Conservation (phyloP, 1,140 invertebrate genomes). For the Grapholita molesta region DNA sequence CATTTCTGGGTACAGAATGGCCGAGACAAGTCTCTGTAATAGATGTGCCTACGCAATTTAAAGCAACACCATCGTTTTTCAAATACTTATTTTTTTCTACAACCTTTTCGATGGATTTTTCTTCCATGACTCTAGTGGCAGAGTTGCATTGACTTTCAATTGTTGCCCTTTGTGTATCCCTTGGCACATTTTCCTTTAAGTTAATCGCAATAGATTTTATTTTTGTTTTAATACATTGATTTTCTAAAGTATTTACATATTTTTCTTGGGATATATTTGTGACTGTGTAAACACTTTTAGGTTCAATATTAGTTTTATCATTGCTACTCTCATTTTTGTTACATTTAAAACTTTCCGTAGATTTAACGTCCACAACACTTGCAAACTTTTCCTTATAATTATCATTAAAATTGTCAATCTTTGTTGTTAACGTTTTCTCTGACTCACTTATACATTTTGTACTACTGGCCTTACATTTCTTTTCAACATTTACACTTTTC, state of each 20-base stretch:
- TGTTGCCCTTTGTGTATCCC: not conserved
- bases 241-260: not conserved
- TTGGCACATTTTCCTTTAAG: not conserved
- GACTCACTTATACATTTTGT: not conserved
- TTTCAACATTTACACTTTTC: not conserved
- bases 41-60: not conserved
- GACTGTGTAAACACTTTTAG: not conserved
- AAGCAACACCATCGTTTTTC: not conserved
- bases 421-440: not conserved
- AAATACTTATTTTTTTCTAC: not conserved
- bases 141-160: not conserved
- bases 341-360: not conserved
- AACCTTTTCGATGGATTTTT: not conserved
- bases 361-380: not conserved
- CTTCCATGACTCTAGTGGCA: no score
- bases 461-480: not conserved
- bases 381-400: not conserved
- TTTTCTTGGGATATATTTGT: not conserved
- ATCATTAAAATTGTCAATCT: not conserved
- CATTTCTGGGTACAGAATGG: not conserved
- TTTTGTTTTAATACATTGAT: not conserved
- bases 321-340: not conserved
- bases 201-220: not conserved
- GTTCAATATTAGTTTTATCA: not conserved
- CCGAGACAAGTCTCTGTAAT: not conserved